Base-by-base conservation (phyloP, 2,888 invertebrate species). In the Myopa tessellatipennis region DNA sequence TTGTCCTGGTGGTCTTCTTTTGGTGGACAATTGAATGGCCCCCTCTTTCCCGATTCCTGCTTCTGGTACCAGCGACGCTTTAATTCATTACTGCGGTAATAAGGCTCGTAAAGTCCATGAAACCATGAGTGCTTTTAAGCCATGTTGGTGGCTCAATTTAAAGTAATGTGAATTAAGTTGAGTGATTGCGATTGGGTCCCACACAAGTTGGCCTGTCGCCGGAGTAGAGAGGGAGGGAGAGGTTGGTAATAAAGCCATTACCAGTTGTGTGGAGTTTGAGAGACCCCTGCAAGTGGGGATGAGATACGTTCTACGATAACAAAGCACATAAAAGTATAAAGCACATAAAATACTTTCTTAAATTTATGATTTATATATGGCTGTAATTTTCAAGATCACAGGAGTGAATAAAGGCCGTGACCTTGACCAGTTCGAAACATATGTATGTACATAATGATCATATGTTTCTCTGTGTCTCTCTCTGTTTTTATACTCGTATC, bases 91-190 rank as follows among this genome's bases (percentile, higher is more conserved):
- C 55, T 50, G 12, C 52, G 14, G 26, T 52, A 55, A 55, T n/a
- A 55, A 55, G 55, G 55, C 55, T 16, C 16, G 55, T 2, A 55
- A 55, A 55, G 55, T 55, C 55, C n/a, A 40, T 70, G 36, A 34
- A 52, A 34, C 38, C 26, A 55, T 16, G 58, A 34, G 34, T 40
- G 45, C 16, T 2, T 65, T 38, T 18, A 34, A 36, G 40, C 50
- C 50, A 10, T 40, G 55, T n/a, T 68, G 69, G 60, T 74, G 65
- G 74, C 65, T 74, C 67, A 26, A 65, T 52, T 74, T 67, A 74
- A 65, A 52, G 36, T 65, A 74, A 74, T 65, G 55, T n/a, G 74
- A 65, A 74, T 52, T 52, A 74, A 74, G 36, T 67, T 65, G 74
- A 74, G 65, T 63, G 75, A 69, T 75, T 75, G 68, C 38, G 58